These are phyloP conservation scores for Leucania comma DNA, from an alignment of 2,888 invertebrate species.

Conservation along the genomic window DNA sequence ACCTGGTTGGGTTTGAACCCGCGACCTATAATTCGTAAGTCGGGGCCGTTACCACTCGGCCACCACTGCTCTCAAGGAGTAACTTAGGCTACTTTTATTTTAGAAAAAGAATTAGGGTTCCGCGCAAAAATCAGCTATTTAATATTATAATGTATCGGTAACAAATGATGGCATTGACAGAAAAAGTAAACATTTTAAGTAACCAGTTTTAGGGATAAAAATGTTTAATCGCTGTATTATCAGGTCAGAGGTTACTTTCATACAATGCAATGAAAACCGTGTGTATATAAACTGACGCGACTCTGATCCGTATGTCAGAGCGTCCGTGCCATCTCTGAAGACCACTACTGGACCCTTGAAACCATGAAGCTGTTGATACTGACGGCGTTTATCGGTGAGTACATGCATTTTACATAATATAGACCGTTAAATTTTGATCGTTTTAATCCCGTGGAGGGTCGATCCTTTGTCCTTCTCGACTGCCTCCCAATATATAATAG, in stretches of 20 bases:
- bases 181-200: background rate
- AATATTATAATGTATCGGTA: background rate
- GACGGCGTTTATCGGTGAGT: constrained; percentile 84
- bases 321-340: constrained; percentile 63
- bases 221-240: constrained; percentile 11
- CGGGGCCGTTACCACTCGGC: no score
- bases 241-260: constrained; percentile 21
- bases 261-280: constrained; percentile 46
- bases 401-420: background rate
- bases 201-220: background rate
- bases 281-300: constrained; percentile 74
- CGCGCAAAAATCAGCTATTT: no score
- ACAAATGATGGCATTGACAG: background rate
- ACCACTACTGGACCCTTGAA: constrained; percentile 50
- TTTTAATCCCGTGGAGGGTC: no score
- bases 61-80: no score
- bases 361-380: constrained; percentile 81
- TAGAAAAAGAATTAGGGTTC: no score
- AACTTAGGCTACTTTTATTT: no score
- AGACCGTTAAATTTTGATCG: no score
- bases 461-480: no score
- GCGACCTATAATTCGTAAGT: no score
- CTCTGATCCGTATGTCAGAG: constrained; percentile 68
- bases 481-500: no score
- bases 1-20: no score